Evolutionary conservation across 2,113 vertebrate species (phyloP).

Genomic region (Callipepla californica): DNA sequence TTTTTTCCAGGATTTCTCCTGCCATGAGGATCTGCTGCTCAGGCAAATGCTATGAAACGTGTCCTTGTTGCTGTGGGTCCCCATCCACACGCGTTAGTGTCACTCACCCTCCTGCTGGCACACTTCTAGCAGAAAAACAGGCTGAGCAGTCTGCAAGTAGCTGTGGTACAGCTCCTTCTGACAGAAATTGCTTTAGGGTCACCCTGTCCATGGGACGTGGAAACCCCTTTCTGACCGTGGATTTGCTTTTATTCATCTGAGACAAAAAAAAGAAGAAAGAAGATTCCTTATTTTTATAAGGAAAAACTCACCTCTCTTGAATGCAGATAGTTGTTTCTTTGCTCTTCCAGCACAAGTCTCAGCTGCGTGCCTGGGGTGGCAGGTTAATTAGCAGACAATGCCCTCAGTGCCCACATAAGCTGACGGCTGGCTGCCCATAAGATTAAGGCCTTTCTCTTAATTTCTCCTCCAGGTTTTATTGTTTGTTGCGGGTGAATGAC

Average conservation of each 20-base stretch:
- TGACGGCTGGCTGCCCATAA: not conserved
- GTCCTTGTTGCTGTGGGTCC: not conserved
- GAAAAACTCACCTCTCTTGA: not conserved
- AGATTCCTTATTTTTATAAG: not conserved
- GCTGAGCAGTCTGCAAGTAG: not conserved
- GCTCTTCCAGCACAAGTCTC: not conserved
- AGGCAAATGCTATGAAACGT: not conserved
- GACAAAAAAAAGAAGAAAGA: not conserved
- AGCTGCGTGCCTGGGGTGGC: not conserved
- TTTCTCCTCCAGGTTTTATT: not conserved
- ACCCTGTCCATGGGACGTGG: not conserved
- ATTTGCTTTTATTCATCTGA: not conserved
- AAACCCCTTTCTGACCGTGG: not conserved
- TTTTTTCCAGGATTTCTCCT: not conserved
- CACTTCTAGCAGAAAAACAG: not conserved
- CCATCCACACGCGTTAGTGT: rapidly evolving
- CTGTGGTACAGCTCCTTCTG: not conserved
- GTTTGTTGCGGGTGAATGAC: not conserved
- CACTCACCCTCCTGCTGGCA: not conserved
- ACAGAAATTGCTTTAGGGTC: not conserved
- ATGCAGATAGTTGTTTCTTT: not conserved
- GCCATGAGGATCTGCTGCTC: not conserved
- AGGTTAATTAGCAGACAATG: not conserved
- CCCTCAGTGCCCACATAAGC: not conserved
- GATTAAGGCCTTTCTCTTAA: not conserved